These are phyloP conservation scores for Caenorhabditis japonica DNA, from an alignment of 2,888 invertebrate species.

Conservation along the genomic window DNA sequence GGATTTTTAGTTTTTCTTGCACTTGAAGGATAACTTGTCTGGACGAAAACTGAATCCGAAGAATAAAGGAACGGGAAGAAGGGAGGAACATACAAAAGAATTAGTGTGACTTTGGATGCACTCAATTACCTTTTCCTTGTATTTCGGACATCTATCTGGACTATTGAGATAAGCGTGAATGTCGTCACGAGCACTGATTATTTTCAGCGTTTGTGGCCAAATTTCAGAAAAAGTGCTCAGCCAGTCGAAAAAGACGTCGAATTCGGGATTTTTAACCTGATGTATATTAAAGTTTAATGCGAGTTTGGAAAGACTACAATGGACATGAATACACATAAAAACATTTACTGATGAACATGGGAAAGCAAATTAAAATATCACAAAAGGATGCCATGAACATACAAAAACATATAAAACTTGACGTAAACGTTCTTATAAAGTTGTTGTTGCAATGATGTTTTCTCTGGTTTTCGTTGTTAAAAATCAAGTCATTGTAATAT, in stretches of 20 bases:
- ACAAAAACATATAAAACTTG: constrained; percentile 11
- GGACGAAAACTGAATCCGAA: too few relatives aligned
- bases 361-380: constrained; percentile 13
- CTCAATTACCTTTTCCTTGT: constrained; percentile 67
- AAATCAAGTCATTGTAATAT: background rate
- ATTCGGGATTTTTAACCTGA: background rate
- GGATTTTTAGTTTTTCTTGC: too few relatives aligned
- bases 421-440: background rate
- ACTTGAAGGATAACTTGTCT: too few relatives aligned
- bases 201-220: constrained; percentile 53
- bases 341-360: constrained; percentile 31
- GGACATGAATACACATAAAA: constrained; percentile 12
- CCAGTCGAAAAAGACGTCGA: constrained; percentile 42
- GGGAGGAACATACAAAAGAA: too few relatives aligned
- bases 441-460: constrained; percentile 1
- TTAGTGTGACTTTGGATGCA: too few relatives aligned
- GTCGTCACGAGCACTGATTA: constrained; percentile 68
- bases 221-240: constrained; percentile 64
- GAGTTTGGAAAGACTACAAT: background rate
- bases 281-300: background rate
- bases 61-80: too few relatives aligned
- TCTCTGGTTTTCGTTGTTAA: background rate
- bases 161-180: constrained; percentile 71
- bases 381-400: constrained; percentile 4
- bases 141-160: constrained; percentile 71